These are phyloP conservation scores for Oophaga sylvatica DNA, from an alignment of 2,797 vertebrate genomes.

Conservation along the genomic window DNA sequence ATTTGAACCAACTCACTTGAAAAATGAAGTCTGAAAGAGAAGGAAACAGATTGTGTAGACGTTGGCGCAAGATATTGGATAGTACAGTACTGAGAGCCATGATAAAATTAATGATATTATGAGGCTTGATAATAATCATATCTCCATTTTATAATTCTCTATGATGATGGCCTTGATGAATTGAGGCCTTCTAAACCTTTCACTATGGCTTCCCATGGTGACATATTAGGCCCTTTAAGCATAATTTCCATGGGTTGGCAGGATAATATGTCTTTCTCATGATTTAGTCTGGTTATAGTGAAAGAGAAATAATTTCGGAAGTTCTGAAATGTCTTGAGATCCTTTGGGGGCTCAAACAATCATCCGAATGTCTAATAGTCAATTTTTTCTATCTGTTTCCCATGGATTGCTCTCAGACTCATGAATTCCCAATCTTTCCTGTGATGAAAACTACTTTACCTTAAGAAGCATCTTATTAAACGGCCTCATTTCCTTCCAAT, in stretches of 20 bases:
- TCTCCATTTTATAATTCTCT: not conserved
- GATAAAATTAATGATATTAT: too few relatives aligned
- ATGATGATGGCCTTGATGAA: not conserved
- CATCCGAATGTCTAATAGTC: constrained; percentile 53
- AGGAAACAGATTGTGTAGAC: too few relatives aligned
- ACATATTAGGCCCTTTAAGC: not conserved
- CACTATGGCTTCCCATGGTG: not conserved
- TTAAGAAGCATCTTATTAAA: constrained; percentile 58
- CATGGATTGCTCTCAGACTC: constrained; percentile 5
- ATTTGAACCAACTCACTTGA: too few relatives aligned
- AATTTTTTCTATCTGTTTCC: constrained; percentile 44
- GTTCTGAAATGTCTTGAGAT: not conserved
- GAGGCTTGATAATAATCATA: not conserved
- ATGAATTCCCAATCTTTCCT: constrained; percentile 59
- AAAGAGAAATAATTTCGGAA: not conserved
- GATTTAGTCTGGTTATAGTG: not conserved
- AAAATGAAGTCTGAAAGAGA: too few relatives aligned
- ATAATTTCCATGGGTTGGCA: not conserved
- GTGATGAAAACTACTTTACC: constrained; percentile 56
- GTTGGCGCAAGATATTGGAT: too few relatives aligned
- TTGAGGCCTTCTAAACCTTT: not conserved
- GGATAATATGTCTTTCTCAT: not conserved
- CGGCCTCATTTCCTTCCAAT: constrained; percentile 50
- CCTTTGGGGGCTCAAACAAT: not conserved
- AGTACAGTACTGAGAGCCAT: not conserved